A percentile compares a stretch with the other conserved stretches of the same genome.
Evolutionary conservation across 2,888 invertebrate genomes (phyloP).

Genomic region (Tenthredo notha): DNA sequence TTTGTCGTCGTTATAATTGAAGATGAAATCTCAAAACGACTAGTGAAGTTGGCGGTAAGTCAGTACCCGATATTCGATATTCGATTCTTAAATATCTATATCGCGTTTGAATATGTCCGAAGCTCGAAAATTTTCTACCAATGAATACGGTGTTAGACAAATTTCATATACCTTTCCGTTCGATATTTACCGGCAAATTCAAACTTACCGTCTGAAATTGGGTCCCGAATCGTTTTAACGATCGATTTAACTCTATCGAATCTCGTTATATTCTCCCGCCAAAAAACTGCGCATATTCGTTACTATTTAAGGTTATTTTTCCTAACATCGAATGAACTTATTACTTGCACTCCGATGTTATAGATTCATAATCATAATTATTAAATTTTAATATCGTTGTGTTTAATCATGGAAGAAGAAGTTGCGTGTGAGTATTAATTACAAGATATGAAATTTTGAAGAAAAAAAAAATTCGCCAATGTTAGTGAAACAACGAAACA

Average conservation of each 20-base stretch:
- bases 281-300: neutral
- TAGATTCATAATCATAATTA: neutral
- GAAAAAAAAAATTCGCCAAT: too few relatives aligned
- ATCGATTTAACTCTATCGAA: neutral
- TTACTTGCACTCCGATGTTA: neutral
- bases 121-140: too few relatives aligned
- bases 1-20: conserved; percentile 16
- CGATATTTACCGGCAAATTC: neutral
- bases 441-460: neutral
- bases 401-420: neutral
- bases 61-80: neutral
- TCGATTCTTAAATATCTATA: neutral
- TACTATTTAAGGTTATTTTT: neutral
- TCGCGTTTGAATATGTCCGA: too few relatives aligned
- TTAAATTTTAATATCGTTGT: neutral
- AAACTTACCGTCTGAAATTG: neutral
- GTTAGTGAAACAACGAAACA: too few relatives aligned
- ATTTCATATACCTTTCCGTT: neutral
- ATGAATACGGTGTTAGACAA: too few relatives aligned
- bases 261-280: conserved; percentile 19
- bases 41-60: conserved; percentile 26
- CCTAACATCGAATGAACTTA: neutral
- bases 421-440: neutral
- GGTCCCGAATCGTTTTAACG: neutral
- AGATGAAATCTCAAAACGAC: conserved; percentile 29